Evolutionary conservation across 2,113 vertebrate species (phyloP), one percentile per base, ranked within the genome.

Genomic region (Actinemys pallida): DNA sequence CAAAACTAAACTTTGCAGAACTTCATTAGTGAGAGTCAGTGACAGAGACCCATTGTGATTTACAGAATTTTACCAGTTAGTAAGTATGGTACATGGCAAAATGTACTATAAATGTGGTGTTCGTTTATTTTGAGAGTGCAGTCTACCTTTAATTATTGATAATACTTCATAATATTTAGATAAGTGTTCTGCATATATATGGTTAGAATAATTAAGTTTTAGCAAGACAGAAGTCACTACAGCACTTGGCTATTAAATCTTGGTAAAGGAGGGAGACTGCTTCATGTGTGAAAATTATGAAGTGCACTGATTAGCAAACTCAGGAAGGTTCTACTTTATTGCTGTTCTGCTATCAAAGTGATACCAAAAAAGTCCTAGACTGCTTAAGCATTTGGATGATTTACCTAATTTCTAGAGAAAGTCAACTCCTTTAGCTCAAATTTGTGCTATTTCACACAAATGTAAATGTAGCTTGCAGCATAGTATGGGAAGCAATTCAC

Each of bases 281-380:
- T 52, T 2, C 62, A 1, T 24, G 42, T 35, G 50, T 7, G 87
- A 82, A 87, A 79, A 11, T 75, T 65, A 24, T 9, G 12, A 16
- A 92, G 4, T 17, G 39, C 16, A 75, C 6, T 45, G 0, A 1
- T 82, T 0, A 86, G 52, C 82, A 0, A 72, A n/a, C 8, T 69
- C 65, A 69, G 19, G 6, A 94, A 81, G 7, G 50, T 0, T 47
- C 75, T 81, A 53, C 50, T 3, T 20, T 50, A 59, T 49, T 92
- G 52, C 31, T 10, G 12, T 54, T 91, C 20, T 81, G 25, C 35
- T 86, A 92, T 22, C 20, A 82, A 11, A 86, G 87, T 57, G 53
- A 17, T 8, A 42, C 22, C n/a, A 76, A 76, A 75, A 45, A 65
- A 86, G 7, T 19, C 4, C 79, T 12, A 76, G 20, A 1, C 25